Conservation (phyloP, 1,140 invertebrate species). For the Maniola jurtina region DNA sequence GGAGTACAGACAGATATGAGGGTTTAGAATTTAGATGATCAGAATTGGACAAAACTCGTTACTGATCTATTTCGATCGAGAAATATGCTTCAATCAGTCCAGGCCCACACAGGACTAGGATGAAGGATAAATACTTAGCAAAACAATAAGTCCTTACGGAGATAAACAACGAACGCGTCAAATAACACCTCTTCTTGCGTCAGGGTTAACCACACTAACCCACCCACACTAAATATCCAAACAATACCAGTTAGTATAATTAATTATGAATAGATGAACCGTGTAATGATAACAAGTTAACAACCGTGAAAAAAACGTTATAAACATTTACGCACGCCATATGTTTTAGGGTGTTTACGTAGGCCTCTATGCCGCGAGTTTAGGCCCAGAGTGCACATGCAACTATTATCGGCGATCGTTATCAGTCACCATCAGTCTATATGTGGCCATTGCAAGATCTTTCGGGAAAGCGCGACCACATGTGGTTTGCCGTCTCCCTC, state of each 20-base stretch:
- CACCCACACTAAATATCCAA: not conserved
- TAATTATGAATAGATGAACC: not conserved
- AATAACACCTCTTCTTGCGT: not conserved
- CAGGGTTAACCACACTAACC: not conserved
- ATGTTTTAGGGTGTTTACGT: not conserved
- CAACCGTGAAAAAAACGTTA: not conserved
- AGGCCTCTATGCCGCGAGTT: not conserved
- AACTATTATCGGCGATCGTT: too few species aligned
- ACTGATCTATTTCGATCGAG: too few species aligned
- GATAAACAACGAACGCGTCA: not conserved
- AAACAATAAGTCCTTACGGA: not conserved
- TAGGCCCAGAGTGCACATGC: not conserved
- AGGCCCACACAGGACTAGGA: too few species aligned
- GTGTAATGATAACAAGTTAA: not conserved
- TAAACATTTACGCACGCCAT: slow-evolving; percentile 1
- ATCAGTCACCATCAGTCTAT: too few species aligned
- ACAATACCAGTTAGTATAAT: not conserved
- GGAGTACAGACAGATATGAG: too few species aligned
- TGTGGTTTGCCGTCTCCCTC: too few species aligned
- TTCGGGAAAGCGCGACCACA: too few species aligned
- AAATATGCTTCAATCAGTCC: too few species aligned
- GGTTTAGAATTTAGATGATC: too few species aligned
- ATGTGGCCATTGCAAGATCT: too few species aligned
- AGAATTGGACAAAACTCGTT: too few species aligned
- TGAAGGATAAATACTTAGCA: too few species aligned